Base-by-base conservation (phyloP, 2,113 vertebrate genomes). In the Melanostigma gelatinosum region DNA sequence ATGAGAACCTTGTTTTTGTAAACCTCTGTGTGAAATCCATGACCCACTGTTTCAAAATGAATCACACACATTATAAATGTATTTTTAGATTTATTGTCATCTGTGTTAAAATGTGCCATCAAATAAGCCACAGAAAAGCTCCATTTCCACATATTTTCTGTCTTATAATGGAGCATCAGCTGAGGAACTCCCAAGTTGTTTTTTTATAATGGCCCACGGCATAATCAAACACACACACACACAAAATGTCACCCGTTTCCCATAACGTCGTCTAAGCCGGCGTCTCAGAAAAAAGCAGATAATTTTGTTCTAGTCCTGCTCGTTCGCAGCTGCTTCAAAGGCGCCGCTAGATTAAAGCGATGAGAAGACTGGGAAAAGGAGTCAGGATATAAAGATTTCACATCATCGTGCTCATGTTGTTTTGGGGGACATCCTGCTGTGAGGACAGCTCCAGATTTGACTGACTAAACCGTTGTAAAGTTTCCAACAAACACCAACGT, bases 321-420 rank as follows among this genome's bases (percentile, higher is more conserved):
- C 85, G 44, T 77, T 83, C 32, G 12, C 67, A 58, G 75, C 76
- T 4, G 72, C 89, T 91, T 91, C 92, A 92, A 92, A 91, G 89
- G 58, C 63, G 4, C 52, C 69, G 36, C 73, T 71, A 84, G 88
- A 91, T 91, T 84, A 90, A n/a, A n/a, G n/a, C n/a, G 73, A 90
- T 77, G 62, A 76, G 68, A 83, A 71, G 72, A 72, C 70, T 38
- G 6, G 75, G 67, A 54, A 64, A 44, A 69, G 32, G 38, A 76
- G 60, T 66, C 27, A 29, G 54, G 52, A 40, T 71, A 12, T 62
- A 18, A n/a, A 12, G 42, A 74, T 72, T 61, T 74, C 16, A 71
- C 73, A 83, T 71, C 32, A 75, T 52, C 22, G 1, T 64, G 44
- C 66, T 52, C 62, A 10, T n/a, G 18, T 74, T 74, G 67, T 82